These are phyloP conservation scores for Corvus hawaiiensis DNA, from an alignment of 2,113 vertebrate genomes.

Conservation along the genomic window DNA sequence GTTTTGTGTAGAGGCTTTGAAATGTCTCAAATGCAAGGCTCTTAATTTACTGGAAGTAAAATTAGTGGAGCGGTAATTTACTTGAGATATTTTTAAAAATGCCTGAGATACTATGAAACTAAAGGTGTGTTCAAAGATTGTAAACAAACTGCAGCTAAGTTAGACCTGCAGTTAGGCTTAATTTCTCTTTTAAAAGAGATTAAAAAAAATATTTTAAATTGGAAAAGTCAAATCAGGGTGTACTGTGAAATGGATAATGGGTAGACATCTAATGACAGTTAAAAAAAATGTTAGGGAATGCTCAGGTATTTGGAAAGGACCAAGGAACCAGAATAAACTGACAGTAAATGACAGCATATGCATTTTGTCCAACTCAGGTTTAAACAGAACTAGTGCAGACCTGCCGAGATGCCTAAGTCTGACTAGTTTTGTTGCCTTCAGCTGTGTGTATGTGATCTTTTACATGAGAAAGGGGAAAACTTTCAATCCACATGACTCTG, in stretches of 20 bases:
- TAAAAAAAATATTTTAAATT: neutral
- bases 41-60: conserved; percentile 5
- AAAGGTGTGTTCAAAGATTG: neutral
- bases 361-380: neutral
- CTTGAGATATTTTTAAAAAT: neutral
- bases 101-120: neutral
- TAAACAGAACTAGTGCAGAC: neutral
- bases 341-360: neutral
- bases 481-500: neutral
- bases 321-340: neutral
- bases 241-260: neutral
- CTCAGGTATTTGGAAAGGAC: neutral
- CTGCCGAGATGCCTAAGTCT: neutral
- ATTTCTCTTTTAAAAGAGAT: neutral
- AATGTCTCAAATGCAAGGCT: conserved; percentile 21
- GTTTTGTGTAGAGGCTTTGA: neutral
- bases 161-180: neutral
- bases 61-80: neutral
- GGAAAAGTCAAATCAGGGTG: neutral
- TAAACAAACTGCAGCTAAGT: neutral
- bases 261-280: neutral
- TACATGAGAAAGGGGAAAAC: neutral
- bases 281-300: neutral
- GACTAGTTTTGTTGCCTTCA: neutral
- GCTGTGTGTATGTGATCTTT: neutral